Evolutionary conservation across 2,113 vertebrate genomes (phyloP).

Genomic region (Sclerurus mexicanus): DNA sequence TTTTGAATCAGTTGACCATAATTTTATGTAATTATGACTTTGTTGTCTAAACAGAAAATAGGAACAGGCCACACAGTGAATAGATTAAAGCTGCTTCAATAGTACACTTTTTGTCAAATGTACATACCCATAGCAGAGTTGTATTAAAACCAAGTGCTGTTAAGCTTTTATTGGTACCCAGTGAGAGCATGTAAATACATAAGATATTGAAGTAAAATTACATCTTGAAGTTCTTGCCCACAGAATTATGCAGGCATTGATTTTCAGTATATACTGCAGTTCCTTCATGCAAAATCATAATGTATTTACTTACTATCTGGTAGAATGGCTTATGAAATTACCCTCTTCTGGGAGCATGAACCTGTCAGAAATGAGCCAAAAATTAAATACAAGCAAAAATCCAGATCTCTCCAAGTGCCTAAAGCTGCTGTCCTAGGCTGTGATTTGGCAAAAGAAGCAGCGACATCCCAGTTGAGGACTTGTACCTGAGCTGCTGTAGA

Average conservation of each 20-base stretch:
- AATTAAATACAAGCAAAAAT: neutral
- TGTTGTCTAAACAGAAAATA: neutral
- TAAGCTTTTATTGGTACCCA: conserved; percentile 11
- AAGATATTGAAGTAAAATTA: conserved; percentile 25
- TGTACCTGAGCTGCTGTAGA: neutral
- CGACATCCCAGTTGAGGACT: neutral
- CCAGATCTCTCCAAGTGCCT: neutral
- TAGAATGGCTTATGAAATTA: conserved; percentile 17
- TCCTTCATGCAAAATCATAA: conserved; percentile 18
- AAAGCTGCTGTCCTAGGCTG: neutral
- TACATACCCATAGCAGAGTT: neutral
- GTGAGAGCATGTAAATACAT: neutral
- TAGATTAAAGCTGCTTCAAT: neutral
- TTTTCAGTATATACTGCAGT: conserved; percentile 23
- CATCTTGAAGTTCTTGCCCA: neutral
- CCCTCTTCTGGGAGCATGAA: neutral
- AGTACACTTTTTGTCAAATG: neutral
- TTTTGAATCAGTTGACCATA: neutral
- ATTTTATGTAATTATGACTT: neutral
- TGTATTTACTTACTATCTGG: conserved; percentile 8
- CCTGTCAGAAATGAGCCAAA: neutral
- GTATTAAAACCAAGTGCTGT: neutral
- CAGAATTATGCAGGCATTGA: conserved; percentile 16
- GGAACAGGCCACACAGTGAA: neutral
- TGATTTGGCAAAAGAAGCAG: neutral